These are phyloP conservation scores for Dasysyrphus tricinctus DNA, from an alignment of 2,888 invertebrate species.

Conservation along the genomic window DNA sequence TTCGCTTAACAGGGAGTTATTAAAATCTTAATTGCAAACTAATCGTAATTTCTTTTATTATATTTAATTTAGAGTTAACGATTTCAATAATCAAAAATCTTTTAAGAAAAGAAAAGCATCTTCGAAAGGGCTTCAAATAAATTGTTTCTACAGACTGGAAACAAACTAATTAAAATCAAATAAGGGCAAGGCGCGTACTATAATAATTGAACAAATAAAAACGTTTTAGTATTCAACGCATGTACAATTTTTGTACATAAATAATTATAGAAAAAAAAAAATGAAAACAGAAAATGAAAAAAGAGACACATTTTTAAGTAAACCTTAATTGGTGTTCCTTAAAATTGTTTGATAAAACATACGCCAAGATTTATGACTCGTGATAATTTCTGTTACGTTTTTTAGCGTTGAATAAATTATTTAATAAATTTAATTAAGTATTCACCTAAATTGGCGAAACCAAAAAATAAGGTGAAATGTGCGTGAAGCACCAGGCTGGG, in stretches of 20 bases:
- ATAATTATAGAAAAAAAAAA: background rate
- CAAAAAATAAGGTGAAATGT: background rate
- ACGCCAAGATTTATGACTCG: conserved; percentile 56
- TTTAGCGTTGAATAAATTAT: conserved; percentile 59
- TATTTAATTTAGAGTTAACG: background rate
- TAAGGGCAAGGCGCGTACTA: background rate
- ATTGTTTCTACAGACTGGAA: background rate
- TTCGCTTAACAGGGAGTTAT: conserved; percentile 27
- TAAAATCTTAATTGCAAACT: conserved; percentile 17
- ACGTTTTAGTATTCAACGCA: conserved; percentile 3
- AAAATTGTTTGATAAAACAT: background rate
- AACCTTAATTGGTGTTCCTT: conserved; percentile 44
- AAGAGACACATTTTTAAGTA: conserved; percentile 1
- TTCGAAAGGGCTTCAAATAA: conserved; percentile 6
- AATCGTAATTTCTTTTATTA: background rate
- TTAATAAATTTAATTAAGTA: conserved; percentile 19
- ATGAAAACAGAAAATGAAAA: background rate
- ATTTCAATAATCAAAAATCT: background rate
- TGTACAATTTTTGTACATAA: background rate
- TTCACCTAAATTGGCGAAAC: background rate
- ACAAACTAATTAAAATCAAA: background rate
- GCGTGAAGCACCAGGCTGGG: too few species aligned
- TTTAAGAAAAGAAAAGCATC: background rate
- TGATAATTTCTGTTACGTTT: conserved; percentile 38
- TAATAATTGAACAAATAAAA: background rate